A percentile compares a stretch with the other conserved stretches of the same genome.
Evolutionary conservation across 2,888 invertebrate species (phyloP).

Genomic region (Xylota sylvarum): DNA sequence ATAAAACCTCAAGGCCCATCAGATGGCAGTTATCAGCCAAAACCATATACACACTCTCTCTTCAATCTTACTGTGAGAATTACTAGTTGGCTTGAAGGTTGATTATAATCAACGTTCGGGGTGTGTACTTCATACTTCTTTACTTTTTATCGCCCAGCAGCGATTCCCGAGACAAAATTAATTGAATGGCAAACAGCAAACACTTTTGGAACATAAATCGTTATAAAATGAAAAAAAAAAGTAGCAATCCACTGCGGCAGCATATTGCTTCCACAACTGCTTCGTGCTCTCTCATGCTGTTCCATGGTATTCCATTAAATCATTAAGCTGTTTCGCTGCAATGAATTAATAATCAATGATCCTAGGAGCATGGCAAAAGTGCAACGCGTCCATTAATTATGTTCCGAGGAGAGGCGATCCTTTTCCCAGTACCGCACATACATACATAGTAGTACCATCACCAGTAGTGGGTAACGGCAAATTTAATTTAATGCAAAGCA

Average conservation of each 20-base stretch:
- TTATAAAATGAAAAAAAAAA: constrained; percentile 23
- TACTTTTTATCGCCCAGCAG: constrained; percentile 20
- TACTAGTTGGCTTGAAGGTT: constrained; percentile 7
- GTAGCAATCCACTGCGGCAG: constrained; percentile 26
- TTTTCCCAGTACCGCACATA: not conserved
- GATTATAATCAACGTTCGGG: constrained; percentile 37
- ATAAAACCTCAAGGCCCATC: constrained; percentile 2
- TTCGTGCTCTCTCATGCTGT: constrained; percentile 16
- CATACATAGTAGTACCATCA: constrained; percentile 1
- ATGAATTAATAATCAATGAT: constrained; percentile 75
- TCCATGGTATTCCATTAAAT: constrained; percentile 58
- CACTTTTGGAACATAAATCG: constrained; percentile 53
- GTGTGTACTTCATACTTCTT: constrained; percentile 5
- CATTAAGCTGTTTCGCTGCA: constrained; percentile 68
- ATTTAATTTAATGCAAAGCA: constrained; percentile 67
- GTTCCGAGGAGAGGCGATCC: constrained; percentile 11
- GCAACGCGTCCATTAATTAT: constrained; percentile 66
- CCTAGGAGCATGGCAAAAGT: constrained; percentile 57
- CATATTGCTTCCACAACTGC: constrained; percentile 38
- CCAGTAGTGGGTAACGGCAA: constrained; percentile 5
- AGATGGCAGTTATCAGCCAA: not conserved
- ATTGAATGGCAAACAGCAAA: constrained; percentile 51
- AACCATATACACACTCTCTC: not conserved
- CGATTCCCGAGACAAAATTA: constrained; percentile 42
- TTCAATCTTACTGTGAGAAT: not conserved